phyloP scores from a whole-genome alignment of 2,797 vertebrate species.

The Hafferia zeledoni region DNA sequence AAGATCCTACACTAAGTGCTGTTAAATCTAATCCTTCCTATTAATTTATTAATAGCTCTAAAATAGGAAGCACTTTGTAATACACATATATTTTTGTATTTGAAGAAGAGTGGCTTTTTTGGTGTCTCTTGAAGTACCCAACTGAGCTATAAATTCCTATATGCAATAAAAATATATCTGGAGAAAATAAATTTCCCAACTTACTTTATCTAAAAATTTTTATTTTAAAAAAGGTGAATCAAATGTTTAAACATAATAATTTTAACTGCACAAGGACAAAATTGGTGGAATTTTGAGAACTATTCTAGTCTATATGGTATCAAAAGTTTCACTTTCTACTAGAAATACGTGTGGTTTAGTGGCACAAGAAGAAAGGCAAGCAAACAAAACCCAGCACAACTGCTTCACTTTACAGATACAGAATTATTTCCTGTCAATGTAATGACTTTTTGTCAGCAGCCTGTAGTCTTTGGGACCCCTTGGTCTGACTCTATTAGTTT shows the following conservation, averaged over 20 bases:
- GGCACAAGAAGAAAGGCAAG: neutral
- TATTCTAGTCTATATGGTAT: neutral
- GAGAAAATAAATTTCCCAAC: neutral
- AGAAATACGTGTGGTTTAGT: neutral
- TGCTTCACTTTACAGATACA: neutral
- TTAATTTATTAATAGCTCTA: neutral
- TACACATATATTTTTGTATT: neutral
- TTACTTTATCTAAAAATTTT: neutral
- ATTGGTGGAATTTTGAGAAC: neutral
- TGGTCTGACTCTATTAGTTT: neutral
- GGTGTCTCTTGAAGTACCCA: neutral
- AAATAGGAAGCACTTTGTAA: accelerated
- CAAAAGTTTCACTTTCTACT: neutral
- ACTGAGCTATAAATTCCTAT: neutral
- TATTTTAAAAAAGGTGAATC: neutral
- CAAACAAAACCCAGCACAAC: neutral
- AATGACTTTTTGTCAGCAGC: neutral
- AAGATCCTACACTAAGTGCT: neutral
- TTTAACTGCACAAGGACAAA: neutral
- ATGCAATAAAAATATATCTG: neutral
- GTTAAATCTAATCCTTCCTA: neutral
- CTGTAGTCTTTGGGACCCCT: neutral
- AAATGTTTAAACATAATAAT: neutral
- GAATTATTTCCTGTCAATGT: neutral
- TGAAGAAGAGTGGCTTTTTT: neutral